phyloP scores from a whole-genome alignment of 2,113 vertebrate genomes.

The Tapirus terrestris region DNA sequence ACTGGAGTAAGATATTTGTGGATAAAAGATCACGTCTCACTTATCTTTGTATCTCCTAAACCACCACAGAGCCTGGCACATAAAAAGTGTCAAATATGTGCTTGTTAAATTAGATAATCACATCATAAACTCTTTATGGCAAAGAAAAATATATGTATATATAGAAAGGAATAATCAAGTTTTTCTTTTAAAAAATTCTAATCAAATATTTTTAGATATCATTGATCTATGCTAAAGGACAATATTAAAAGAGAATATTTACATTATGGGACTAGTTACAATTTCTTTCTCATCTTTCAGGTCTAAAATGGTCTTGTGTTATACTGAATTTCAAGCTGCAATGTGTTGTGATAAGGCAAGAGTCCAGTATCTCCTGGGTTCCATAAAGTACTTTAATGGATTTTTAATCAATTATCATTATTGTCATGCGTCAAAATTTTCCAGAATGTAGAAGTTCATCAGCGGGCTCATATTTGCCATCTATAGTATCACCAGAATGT shows the following conservation, averaged over 20 bases:
- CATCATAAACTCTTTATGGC: background rate
- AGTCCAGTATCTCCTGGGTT: background rate
- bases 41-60: background rate
- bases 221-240: background rate
- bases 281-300: background rate
- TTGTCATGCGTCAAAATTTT: background rate
- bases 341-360: background rate
- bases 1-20: background rate
- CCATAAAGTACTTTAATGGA: background rate
- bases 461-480: background rate
- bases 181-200: background rate
- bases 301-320: background rate
- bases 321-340: background rate
- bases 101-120: background rate
- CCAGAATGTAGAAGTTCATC: background rate
- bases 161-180: background rate
- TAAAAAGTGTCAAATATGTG: background rate
- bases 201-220: background rate
- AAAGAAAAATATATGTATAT: background rate
- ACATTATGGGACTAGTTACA: background rate
- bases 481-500: background rate
- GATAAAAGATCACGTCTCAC: background rate
- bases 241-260: background rate
- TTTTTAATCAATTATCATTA: background rate
- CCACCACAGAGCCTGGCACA: background rate